Percentiles rank a stretch among this genome's conserved stretches.
Evolutionary conservation across 2,113 vertebrate genomes (phyloP).

Genomic region (Ardeotis arabs): DNA sequence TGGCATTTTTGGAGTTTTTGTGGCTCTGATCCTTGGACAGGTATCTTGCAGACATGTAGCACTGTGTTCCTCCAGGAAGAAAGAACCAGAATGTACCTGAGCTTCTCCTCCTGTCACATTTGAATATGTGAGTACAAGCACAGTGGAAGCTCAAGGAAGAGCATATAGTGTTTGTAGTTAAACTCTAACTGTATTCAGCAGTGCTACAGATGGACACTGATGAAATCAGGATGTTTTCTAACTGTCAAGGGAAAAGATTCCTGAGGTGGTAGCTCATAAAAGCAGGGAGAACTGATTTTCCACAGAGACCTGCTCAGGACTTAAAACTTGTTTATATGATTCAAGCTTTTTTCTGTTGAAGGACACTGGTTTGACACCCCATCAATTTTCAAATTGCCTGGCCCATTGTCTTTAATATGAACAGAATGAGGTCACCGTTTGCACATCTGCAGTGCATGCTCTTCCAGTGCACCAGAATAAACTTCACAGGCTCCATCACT

Average conservation of each 20-base stretch:
- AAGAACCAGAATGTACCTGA: neutral
- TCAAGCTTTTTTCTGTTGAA: neutral
- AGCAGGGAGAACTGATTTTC: neutral
- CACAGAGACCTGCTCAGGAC: neutral
- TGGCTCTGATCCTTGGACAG: neutral
- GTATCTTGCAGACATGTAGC: neutral
- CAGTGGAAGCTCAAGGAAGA: neutral
- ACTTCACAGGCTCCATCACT: neutral
- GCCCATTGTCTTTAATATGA: neutral
- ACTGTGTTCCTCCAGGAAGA: neutral
- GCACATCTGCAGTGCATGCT: neutral
- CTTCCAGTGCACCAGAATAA: conserved; percentile 5
- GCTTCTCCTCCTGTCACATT: neutral
- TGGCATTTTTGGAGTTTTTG: neutral
- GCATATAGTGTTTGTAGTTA: neutral
- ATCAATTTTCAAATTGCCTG: neutral
- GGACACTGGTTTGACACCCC: neutral
- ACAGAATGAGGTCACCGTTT: neutral
- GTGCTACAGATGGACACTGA: neutral
- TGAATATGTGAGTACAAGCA: neutral
- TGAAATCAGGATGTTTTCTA: neutral
- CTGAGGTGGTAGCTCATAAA: neutral
- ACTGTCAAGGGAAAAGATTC: neutral
- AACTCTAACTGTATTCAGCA: neutral
- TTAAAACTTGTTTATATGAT: neutral